Percentiles rank a stretch among this genome's conserved stretches.
phyloP scores from a whole-genome alignment of 1,140 invertebrate species.

The Diploscapter pachys region DNA sequence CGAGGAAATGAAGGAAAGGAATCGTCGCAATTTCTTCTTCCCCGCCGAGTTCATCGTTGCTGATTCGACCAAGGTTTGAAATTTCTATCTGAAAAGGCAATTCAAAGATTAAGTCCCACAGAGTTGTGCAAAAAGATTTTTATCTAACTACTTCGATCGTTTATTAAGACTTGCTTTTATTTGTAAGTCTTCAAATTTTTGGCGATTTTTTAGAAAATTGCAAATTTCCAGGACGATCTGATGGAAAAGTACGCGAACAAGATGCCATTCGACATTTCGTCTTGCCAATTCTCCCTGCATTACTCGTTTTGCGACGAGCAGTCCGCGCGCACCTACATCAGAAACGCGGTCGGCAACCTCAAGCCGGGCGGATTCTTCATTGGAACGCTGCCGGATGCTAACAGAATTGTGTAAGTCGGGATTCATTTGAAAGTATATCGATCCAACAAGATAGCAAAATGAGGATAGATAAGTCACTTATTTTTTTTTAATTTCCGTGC shows the following conservation, averaged over 20 bases:
- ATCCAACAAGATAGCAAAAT: not conserved
- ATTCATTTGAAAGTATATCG: not conserved
- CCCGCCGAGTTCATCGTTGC: constrained; percentile 84
- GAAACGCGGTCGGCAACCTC: constrained; percentile 84
- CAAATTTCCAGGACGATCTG: constrained; percentile 66
- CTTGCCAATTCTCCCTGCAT: constrained; percentile 92
- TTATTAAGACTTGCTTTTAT: not conserved
- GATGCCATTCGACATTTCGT: constrained; percentile 80
- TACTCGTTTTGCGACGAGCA: constrained; percentile 87
- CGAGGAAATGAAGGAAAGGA: constrained; percentile 60
- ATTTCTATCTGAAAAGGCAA: constrained; percentile 35
- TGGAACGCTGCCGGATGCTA: constrained; percentile 87
- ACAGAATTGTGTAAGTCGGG: constrained; percentile 76
- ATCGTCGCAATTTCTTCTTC: constrained; percentile 63
- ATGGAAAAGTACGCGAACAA: constrained; percentile 72
- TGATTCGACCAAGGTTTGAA: constrained; percentile 67
- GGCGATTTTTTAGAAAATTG: too few relatives aligned
- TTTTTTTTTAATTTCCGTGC: too few relatives aligned
- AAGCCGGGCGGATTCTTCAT: constrained; percentile 88
- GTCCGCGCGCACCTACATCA: constrained; percentile 88
- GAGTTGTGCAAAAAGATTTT: not conserved
- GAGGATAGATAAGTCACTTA: not conserved
- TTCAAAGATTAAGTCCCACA: not conserved
- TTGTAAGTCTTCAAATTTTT: too few relatives aligned
- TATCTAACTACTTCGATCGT: not conserved